These are phyloP conservation scores for Silurus aristotelis DNA, from an alignment of 2,797 vertebrate species.

Conservation along the genomic window DNA sequence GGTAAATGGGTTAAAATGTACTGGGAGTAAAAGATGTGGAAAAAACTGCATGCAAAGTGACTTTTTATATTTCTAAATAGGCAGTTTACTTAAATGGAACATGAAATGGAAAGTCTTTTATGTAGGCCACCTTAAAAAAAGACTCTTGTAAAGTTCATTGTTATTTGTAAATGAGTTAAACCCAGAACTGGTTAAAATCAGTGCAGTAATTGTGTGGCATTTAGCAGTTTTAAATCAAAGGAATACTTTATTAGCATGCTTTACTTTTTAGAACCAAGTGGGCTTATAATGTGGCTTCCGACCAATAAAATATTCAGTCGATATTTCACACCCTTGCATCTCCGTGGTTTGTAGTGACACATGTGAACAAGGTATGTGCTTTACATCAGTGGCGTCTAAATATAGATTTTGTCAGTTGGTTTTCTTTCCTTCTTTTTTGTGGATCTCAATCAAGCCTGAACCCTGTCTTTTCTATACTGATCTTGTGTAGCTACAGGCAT, in stretches of 20 bases:
- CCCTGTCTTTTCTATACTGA: background rate
- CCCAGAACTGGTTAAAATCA: constrained; percentile 30
- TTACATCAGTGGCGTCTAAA: constrained; percentile 32
- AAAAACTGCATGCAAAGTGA: background rate
- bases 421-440: background rate
- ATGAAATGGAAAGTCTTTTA: background rate
- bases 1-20: background rate
- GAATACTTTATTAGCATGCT: constrained; percentile 6
- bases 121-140: background rate
- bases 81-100: too few species aligned
- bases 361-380: constrained; percentile 16
- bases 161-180: constrained; percentile 39
- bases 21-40: background rate
- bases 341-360: constrained; percentile 34
- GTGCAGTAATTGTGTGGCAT: constrained; percentile 56
- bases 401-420: background rate
- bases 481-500: background rate
- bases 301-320: constrained; percentile 50
- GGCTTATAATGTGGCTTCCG: constrained; percentile 48
- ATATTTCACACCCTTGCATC: constrained; percentile 32
- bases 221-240: constrained; percentile 38
- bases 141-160: background rate
- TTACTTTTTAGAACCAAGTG: background rate
- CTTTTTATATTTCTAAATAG: background rate
- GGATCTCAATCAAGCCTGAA: constrained; percentile 7